Percentiles rank a stretch among this genome's conserved stretches.
Evolutionary conservation across 2,888 invertebrate species (phyloP).

Genomic region (Nomada ferruginata): DNA sequence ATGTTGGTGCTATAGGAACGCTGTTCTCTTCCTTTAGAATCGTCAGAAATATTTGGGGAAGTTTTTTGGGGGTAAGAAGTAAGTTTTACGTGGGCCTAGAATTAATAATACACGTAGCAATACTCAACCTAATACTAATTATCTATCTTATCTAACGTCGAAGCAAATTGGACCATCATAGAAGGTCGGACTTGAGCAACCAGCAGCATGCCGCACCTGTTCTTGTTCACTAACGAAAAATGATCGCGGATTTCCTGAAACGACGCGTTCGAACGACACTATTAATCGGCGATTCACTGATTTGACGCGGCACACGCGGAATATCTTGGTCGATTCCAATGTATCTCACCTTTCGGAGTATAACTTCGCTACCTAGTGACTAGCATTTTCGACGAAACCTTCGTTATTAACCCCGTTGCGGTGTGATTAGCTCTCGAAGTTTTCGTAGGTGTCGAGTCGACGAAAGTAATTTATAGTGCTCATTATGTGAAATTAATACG

Average conservation of each 20-base stretch:
- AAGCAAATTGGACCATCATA: too few relatives aligned
- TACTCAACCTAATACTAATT: too few relatives aligned
- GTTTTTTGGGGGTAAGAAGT: too few relatives aligned
- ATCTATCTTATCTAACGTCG: too few relatives aligned
- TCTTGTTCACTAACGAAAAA: not conserved
- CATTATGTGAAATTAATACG: slow-evolving; percentile 49
- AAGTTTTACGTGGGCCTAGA: too few relatives aligned
- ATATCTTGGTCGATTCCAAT: slow-evolving; percentile 56
- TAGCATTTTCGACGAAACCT: slow-evolving; percentile 14
- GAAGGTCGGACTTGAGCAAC: not conserved
- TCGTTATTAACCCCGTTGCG: slow-evolving; percentile 29
- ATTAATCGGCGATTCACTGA: slow-evolving; percentile 50
- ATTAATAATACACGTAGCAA: too few relatives aligned
- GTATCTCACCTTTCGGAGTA: slow-evolving; percentile 42
- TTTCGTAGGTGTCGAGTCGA: slow-evolving; percentile 39
- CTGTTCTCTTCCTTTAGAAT: too few relatives aligned
- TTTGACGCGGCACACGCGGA: slow-evolving; percentile 31
- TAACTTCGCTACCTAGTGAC: slow-evolving; percentile 7
- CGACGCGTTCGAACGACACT: slow-evolving; percentile 27
- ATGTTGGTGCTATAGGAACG: too few relatives aligned
- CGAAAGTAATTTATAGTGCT: slow-evolving; percentile 52
- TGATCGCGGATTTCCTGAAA: slow-evolving; percentile 2
- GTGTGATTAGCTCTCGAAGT: slow-evolving; percentile 53
- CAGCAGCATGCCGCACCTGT: not conserved
- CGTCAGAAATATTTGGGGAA: too few relatives aligned